Conservation (phyloP, 2,797 vertebrate genomes). For the Esox masquinongy region DNA sequence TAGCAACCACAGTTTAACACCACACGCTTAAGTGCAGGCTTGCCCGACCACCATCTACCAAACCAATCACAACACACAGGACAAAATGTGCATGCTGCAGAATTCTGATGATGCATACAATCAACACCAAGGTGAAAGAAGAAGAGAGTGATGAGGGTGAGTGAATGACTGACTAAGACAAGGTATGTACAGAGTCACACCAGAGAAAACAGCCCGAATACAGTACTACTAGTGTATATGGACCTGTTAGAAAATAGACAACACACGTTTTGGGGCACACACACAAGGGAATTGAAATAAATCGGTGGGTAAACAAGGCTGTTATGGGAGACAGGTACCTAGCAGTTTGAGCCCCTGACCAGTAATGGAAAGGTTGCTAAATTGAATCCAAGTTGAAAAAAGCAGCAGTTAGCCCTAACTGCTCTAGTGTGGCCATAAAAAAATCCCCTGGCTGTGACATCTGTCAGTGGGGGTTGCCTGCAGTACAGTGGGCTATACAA, state of each 20-base stretch:
- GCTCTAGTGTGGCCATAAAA: no score
- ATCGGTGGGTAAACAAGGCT: not conserved
- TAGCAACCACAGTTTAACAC: conserved; percentile 1
- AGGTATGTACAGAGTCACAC: not conserved
- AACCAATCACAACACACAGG: conserved; percentile 37
- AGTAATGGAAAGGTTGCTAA: no score
- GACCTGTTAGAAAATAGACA: not conserved
- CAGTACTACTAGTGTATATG: not conserved
- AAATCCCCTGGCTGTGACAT: no score
- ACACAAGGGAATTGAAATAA: conserved; percentile 38
- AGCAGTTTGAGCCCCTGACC: not conserved
- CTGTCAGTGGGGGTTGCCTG: no score
- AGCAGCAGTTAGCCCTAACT: no score
- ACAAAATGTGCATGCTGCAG: conserved; percentile 53
- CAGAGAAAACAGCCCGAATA: not conserved
- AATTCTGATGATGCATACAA: conserved; percentile 47
- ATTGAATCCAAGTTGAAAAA: no score
- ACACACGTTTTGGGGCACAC: not conserved
- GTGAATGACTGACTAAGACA: not conserved
- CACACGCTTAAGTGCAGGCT: conserved; percentile 32
- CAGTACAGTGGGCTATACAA: no score
- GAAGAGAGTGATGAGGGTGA: conserved; percentile 35
- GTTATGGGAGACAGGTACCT: no score
- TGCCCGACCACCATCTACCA: conserved; percentile 47
- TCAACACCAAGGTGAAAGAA: conserved; percentile 31